These are phyloP conservation scores for Cynoglossus semilaevis DNA, from an alignment of 2,113 vertebrate genomes.

Conservation along the genomic window DNA sequence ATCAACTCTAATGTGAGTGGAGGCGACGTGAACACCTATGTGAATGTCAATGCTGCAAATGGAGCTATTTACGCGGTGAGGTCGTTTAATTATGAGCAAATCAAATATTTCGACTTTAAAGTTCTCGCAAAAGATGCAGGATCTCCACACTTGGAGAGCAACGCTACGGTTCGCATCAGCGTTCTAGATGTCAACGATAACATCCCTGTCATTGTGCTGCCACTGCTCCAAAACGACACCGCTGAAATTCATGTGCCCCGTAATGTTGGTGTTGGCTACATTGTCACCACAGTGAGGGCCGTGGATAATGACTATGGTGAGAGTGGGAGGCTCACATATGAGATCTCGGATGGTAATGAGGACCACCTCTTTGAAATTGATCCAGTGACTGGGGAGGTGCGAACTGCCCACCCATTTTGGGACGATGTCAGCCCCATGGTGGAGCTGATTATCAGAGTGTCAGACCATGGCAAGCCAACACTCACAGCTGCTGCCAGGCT, in stretches of 20 bases:
- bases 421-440: conserved; percentile 90
- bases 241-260: conserved; percentile 96
- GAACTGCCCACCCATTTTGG: conserved; percentile 93
- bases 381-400: conserved; percentile 89
- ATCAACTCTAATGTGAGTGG: conserved; percentile 93
- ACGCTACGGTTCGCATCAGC: conserved; percentile 89
- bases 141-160: conserved; percentile 93
- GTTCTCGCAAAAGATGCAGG: conserved; percentile 95
- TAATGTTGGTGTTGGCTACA: conserved; percentile 93
- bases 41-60: conserved; percentile 95
- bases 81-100: conserved; percentile 98
- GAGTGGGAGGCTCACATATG: conserved; percentile 93
- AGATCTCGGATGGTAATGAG: conserved; percentile 96
- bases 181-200: conserved; percentile 98
- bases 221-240: conserved; percentile 91
- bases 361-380: conserved; percentile 96
- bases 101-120: conserved; percentile 96
- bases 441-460: conserved; percentile 94
- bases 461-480: conserved; percentile 94
- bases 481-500: conserved; percentile 92
- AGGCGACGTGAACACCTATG: conserved; percentile 95
- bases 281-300: conserved; percentile 90
- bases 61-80: conserved; percentile 96
- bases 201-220: conserved; percentile 91
- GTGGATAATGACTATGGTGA: conserved; percentile 96